Evolutionary conservation across 2,888 invertebrate genomes (phyloP), one percentile per base, ranked within the genome.

Genomic region (Bombylius major): DNA sequence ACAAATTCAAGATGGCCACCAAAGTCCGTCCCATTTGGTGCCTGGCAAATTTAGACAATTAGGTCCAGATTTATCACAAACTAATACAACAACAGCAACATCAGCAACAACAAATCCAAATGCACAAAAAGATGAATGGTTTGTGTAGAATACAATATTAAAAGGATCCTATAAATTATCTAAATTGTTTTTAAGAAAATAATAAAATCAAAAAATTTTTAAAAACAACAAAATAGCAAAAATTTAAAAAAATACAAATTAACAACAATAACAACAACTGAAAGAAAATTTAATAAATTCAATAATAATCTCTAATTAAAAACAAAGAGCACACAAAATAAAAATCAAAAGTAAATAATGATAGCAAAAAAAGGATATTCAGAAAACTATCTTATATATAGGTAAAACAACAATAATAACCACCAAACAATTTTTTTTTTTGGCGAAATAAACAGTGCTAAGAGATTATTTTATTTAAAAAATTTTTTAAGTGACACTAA

Each of bases 1-100:
- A 66, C 72, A 74, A 70, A 66, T 75, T 72, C 76, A 79, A 78
- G 76, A 80, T 79, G 80, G 80, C 80, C 80, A 81, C 79, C 80
- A 81, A 81, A 78, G 86, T 87, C 89, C 89, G 89, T 89, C 89
- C 89, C 89, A 89, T 86, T 87, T 84, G 85, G 84, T 86, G 84
- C 88, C 89, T 87, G 87, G 89, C 84, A 87, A 88, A 84, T 86
- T 84, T 81, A 73, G 74, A 69, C 73, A 74, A 72, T 71, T 73
- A 72, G 75, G 74, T 73, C 75, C 73, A 68, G 75, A 75, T 71
- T 69, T 73, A 68, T 71, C 72, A 60, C 82, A 85, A 82, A 81
- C 86, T 84, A 82, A 80, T 62, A 63, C 66, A 59, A 63, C 80
- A 76, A 81, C 82, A 50, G 58, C 62, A 57, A 62, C 60, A 67